Conservation (phyloP, 2,113 vertebrate species). For the Calypte anna region DNA sequence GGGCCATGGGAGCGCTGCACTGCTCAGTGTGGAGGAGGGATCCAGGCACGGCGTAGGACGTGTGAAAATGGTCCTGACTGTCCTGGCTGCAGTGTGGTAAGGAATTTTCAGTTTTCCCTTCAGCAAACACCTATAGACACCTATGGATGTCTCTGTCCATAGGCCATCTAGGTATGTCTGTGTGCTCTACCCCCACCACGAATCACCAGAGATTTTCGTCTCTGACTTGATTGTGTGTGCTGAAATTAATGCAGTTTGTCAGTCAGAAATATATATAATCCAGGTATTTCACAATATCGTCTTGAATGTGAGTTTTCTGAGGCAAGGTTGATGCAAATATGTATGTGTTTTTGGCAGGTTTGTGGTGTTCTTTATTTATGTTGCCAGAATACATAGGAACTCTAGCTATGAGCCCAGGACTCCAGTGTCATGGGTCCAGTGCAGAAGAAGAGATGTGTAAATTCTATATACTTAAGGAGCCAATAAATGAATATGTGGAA, state of each 20-base stretch:
- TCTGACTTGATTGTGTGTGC: background rate
- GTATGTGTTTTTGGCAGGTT: background rate
- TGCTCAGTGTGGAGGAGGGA: conserved; percentile 91
- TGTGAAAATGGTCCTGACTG: conserved; percentile 97
- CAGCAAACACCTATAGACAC: background rate
- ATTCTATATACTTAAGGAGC: background rate
- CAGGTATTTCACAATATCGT: background rate
- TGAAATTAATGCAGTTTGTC: background rate
- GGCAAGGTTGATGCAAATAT: background rate
- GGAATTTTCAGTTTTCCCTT: conserved; percentile 9
- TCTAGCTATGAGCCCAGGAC: background rate
- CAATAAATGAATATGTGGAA: background rate
- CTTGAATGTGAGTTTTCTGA: background rate
- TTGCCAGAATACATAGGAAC: background rate
- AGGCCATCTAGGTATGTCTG: background rate
- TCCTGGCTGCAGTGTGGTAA: conserved; percentile 89
- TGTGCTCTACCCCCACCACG: rapidly evolving
- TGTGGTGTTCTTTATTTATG: background rate
- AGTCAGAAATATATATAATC: background rate
- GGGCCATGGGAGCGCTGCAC: conserved; percentile 96
- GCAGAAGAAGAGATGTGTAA: background rate
- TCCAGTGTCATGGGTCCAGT: background rate
- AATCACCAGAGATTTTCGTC: background rate
- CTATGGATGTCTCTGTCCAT: background rate
- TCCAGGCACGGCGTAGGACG: conserved; percentile 89